These are phyloP conservation scores for Ophioninae sp. DNA, from an alignment of 2,888 invertebrate genomes.

Conservation along the genomic window DNA sequence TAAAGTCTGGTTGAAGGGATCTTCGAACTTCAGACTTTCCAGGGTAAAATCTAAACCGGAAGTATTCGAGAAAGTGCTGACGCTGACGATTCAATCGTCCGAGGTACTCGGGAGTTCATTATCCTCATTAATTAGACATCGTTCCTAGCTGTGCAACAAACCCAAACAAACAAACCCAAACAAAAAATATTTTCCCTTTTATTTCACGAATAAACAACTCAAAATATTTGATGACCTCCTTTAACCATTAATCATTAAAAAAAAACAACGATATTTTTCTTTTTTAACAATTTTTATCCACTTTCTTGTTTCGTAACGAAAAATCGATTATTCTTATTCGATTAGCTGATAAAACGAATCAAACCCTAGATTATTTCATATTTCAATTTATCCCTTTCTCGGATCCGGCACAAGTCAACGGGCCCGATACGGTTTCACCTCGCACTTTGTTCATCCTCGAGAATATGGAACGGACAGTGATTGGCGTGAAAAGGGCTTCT, in stretches of 20 bases:
- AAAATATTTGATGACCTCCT: no score
- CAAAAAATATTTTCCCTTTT: no score
- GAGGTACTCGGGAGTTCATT: slow-evolving; percentile 8
- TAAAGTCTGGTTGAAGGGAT: slow-evolving; percentile 2
- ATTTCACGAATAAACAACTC: slow-evolving; percentile 1
- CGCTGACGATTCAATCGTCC: slow-evolving; percentile 55
- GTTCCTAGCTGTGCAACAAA: slow-evolving; percentile 7
- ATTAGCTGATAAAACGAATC: neutral
- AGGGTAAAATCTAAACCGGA: slow-evolving; percentile 33
- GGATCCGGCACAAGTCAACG: neutral
- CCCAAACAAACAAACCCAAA: no score
- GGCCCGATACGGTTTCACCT: slow-evolving; percentile 43
- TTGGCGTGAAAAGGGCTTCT: slow-evolving; percentile 50
- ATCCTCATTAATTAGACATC: slow-evolving; percentile 51
- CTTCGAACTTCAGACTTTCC: slow-evolving; percentile 8
- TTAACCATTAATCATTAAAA: no score
- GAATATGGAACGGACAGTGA: slow-evolving; percentile 49
- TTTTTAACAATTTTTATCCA: no score
- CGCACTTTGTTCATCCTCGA: slow-evolving; percentile 21
- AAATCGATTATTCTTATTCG: neutral
- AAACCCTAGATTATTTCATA: no score
- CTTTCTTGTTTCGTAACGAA: no score
- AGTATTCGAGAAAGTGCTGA: slow-evolving; percentile 57
- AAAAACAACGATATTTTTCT: no score
- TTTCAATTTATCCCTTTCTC: no score